Evolutionary conservation across 2,888 invertebrate genomes (phyloP), one percentile per base, ranked within the genome.

Genomic region (Coelopa pilipes): DNA sequence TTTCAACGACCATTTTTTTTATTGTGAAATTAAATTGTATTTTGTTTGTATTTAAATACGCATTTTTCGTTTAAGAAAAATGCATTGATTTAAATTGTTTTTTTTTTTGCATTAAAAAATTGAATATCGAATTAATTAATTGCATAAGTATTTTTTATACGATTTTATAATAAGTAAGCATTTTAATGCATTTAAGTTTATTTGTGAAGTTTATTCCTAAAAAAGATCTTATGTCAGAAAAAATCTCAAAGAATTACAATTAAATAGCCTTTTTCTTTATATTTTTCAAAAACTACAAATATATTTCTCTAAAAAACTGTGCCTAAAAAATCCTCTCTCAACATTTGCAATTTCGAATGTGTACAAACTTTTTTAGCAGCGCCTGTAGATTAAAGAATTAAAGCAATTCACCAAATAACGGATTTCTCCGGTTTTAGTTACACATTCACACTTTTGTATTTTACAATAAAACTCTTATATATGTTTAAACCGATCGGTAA

Each of bases 1-100:
- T 34, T 34, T 34, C 34, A 34, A 34, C 34, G 34, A 34, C 34
- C 34, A 34, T 21, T 21, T 59, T 59, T 21, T 11, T 59, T 19
- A 11, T 21, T 11, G 17, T 17, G 3, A 21, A 59, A 57, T 57
- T 4, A 57, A 19, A 9, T 11, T 19, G 3, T 21, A 34, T 4
- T 34, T 34, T 34, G 2, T 34, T 34, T 34, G 7, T 59, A 21
- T 45, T 12, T 65, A 11, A 21, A 60, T 45, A 21, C 57, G 74
- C 75, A 72, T 79, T 79, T 77, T 79, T 77, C 78, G 76, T 78
- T 78, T 74, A 75, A 79, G 79, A 78, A 78, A 74, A 78, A 75
- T 78, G 76, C 74, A 57, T 74, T 12, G 17, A 65, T 7, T 19
- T 1, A 21, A 59, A 21, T 19, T 12, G 34, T 34, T 34, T 34